phyloP scores from a whole-genome alignment of 2,888 invertebrate genomes.

The Pterobdella sp. region DNA sequence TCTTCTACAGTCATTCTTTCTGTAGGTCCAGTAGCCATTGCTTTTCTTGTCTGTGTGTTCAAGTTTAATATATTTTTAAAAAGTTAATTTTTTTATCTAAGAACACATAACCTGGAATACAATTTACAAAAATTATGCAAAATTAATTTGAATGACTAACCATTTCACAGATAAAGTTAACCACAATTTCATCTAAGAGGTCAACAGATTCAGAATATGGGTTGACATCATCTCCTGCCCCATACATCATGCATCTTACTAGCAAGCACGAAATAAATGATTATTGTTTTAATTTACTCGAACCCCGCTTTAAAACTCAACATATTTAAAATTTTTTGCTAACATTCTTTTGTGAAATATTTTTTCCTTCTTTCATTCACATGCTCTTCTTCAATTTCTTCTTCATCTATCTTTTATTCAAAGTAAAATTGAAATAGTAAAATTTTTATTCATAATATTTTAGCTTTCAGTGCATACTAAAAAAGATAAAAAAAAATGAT shows the following conservation, averaged over 20 bases:
- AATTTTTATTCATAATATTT: too few species aligned
- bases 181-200: slow-evolving; percentile 88
- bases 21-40: slow-evolving; percentile 92
- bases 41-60: slow-evolving; percentile 66
- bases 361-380: slow-evolving; percentile 39
- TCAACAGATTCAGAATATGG: slow-evolving; percentile 98
- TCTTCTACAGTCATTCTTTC: slow-evolving; percentile 96
- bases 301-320: not conserved
- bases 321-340: slow-evolving; percentile 22
- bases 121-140: not conserved
- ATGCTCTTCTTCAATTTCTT: slow-evolving; percentile 39
- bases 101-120: too few species aligned
- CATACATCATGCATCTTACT: slow-evolving; percentile 81
- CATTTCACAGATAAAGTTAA: slow-evolving; percentile 93
- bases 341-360: slow-evolving; percentile 40
- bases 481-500: too few species aligned
- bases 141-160: slow-evolving; percentile 51
- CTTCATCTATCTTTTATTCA: slow-evolving; percentile 40
- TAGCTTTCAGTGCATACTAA: too few species aligned
- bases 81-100: too few species aligned
- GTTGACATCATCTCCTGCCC: slow-evolving; percentile 97
- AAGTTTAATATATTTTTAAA: too few species aligned
- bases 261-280: slow-evolving; percentile 31
- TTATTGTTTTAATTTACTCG: not conserved
- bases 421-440: too few species aligned